These are phyloP conservation scores for Reticulitermes lucifugus DNA, from an alignment of 2,888 invertebrate species.

Conservation along the genomic window DNA sequence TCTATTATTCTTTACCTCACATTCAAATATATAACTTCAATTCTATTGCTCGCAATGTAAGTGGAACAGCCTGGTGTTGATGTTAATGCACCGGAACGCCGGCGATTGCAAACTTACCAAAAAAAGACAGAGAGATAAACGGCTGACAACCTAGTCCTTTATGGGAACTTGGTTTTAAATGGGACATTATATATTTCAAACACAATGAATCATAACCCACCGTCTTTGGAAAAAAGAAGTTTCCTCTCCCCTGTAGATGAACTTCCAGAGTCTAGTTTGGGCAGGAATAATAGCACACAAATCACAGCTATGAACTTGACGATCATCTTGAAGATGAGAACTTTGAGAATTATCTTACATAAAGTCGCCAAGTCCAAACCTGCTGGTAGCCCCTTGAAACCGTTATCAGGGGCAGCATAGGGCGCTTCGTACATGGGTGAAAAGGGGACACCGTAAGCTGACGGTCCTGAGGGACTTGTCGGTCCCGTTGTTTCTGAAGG, in stretches of 20 bases:
- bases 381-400: conserved; percentile 47
- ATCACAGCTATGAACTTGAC: conserved; percentile 83
- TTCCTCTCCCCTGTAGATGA: background rate
- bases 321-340: conserved; percentile 84
- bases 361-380: conserved; percentile 51
- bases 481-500: background rate
- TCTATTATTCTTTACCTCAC: too few relatives aligned
- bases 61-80: too few relatives aligned
- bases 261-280: conserved; percentile 68
- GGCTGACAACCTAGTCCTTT: too few relatives aligned
- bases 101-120: too few relatives aligned
- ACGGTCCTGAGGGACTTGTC: conserved; percentile 47
- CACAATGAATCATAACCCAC: background rate
- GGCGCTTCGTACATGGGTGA: conserved; percentile 57
- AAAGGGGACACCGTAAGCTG: conserved; percentile 65
- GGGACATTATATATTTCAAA: too few relatives aligned
- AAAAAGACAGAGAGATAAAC: too few relatives aligned
- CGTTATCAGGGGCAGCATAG: conserved; percentile 61
- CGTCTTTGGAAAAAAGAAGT: background rate
- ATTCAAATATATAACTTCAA: too few relatives aligned
- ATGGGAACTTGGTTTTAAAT: too few relatives aligned
- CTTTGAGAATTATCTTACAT: conserved; percentile 77
- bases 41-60: too few relatives aligned
- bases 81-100: too few relatives aligned
- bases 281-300: conserved; percentile 80